A percentile compares a stretch with the other conserved stretches of the same genome.
Conservation (phyloP, 2,797 vertebrate species). For the Semaprochilodus insignis region DNA sequence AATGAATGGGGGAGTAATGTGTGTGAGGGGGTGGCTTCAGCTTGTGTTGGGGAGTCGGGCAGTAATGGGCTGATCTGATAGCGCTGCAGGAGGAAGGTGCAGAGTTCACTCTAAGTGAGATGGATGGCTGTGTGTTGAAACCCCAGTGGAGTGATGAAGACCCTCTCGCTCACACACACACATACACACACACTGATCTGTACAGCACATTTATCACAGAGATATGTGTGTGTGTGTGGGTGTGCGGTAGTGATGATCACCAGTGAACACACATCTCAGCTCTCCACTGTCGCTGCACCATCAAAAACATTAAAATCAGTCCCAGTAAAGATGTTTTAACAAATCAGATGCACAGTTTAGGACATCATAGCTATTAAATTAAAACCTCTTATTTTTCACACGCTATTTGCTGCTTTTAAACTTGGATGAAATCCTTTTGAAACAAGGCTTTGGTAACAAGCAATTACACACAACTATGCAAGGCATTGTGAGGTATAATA, state of each 20-base stretch:
- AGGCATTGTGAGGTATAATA: too few species aligned
- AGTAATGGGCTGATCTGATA: constrained; percentile 52
- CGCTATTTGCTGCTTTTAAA: too few species aligned
- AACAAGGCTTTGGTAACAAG: too few species aligned
- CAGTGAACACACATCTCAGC: constrained; percentile 3
- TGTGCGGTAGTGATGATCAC: background rate
- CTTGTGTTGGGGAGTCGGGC: constrained; percentile 33
- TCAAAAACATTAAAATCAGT: background rate
- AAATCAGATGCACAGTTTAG: too few species aligned
- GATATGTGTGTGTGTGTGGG: background rate
- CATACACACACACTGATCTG: too few species aligned
- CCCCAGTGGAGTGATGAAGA: constrained; percentile 27
- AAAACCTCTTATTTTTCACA: too few species aligned
- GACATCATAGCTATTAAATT: too few species aligned
- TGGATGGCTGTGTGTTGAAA: constrained; percentile 48
- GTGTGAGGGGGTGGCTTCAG: constrained; percentile 28
- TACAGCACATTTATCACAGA: constrained; percentile 1
- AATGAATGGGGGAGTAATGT: constrained; percentile 38
- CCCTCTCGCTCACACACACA: constrained; percentile 13
- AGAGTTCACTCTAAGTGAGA: constrained; percentile 48
- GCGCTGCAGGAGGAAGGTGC: constrained; percentile 15
- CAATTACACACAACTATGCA: too few species aligned
- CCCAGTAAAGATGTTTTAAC: too few species aligned
- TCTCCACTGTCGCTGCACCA: background rate
- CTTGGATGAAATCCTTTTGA: too few species aligned